phyloP scores from a whole-genome alignment of 2,113 vertebrate genomes.

The Scomber colias region DNA sequence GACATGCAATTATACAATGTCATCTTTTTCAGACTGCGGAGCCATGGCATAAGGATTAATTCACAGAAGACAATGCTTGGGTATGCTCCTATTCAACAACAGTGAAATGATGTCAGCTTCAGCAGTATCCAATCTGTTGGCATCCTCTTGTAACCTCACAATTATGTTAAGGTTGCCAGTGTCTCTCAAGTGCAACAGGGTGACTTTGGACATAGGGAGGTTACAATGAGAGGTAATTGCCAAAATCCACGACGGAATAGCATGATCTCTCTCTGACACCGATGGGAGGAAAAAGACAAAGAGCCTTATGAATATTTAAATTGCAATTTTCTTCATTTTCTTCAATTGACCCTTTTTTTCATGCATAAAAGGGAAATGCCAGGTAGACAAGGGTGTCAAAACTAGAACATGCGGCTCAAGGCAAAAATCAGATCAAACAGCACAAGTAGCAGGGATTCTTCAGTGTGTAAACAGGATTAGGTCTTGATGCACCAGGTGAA shows the following conservation, averaged over 20 bases:
- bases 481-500: constrained; percentile 6
- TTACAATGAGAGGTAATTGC: constrained; percentile 80
- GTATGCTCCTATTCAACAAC: constrained; percentile 57
- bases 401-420: constrained; percentile 42
- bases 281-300: constrained; percentile 77
- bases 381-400: constrained; percentile 34
- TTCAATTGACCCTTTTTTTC: constrained; percentile 72
- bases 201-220: constrained; percentile 74
- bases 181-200: constrained; percentile 60
- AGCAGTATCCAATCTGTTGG: constrained; percentile 60
- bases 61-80: constrained; percentile 60
- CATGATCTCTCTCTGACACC: constrained; percentile 65
- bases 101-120: constrained; percentile 69
- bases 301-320: constrained; percentile 84
- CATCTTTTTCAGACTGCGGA: constrained; percentile 63
- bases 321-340: constrained; percentile 81
- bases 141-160: constrained; percentile 66
- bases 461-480: constrained; percentile 39
- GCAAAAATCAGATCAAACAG: constrained; percentile 40
- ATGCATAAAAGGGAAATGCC: constrained; percentile 6
- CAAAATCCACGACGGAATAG: constrained; percentile 80
- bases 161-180: constrained; percentile 69
- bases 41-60: constrained; percentile 71
- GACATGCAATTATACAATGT: constrained; percentile 70
- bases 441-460: constrained; percentile 19